These are phyloP conservation scores for Chrysomallon squamiferum DNA, from an alignment of 1,140 invertebrate genomes.

Conservation along the genomic window DNA sequence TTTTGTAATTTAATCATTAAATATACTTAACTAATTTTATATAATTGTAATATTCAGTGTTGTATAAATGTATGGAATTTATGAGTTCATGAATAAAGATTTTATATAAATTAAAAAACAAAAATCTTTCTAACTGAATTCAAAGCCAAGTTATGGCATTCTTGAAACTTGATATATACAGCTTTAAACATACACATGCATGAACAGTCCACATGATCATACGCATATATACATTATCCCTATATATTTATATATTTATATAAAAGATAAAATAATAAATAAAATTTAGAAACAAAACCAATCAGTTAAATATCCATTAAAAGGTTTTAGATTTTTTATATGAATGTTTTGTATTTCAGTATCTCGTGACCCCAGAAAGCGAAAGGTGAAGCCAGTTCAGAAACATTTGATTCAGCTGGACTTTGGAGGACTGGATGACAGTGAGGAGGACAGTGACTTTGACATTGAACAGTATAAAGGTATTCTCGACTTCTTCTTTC, in stretches of 20 bases:
- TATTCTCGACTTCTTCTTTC: too few relatives aligned
- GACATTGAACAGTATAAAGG: constrained; percentile 68
- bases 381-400: constrained; percentile 77
- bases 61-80: background rate
- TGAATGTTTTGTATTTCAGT: constrained; percentile 68
- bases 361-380: constrained; percentile 82
- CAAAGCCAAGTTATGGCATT: background rate
- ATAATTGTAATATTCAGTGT: background rate
- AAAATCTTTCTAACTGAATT: background rate
- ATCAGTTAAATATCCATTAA: background rate
- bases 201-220: background rate
- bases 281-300: background rate
- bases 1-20: background rate
- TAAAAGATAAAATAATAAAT: background rate
- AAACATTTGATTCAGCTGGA: constrained; percentile 76
- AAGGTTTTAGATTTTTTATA: background rate
- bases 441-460: constrained; percentile 95
- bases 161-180: background rate
- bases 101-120: background rate
- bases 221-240: background rate
- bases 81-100: background rate
- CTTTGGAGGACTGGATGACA: constrained; percentile 84
- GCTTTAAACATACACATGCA: background rate
- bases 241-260: too few relatives aligned
- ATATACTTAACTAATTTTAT: background rate